Conservation (phyloP, 2,113 vertebrate genomes). For the Gambusia holbrooki region DNA sequence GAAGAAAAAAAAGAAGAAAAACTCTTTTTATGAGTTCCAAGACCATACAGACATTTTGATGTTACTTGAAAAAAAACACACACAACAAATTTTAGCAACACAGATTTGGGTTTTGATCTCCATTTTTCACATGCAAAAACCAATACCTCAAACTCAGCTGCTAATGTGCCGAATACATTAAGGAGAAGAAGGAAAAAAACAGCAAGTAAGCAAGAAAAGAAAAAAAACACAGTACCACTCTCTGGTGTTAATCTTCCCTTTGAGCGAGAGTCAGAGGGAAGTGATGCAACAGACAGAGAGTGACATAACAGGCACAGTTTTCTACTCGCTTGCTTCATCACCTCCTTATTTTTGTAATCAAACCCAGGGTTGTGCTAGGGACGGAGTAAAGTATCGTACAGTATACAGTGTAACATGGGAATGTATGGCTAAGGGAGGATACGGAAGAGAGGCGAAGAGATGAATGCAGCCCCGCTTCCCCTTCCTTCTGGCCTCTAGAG, state of each 20-base stretch:
- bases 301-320: slow-evolving; percentile 71
- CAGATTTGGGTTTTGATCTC: slow-evolving; percentile 93
- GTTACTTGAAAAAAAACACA: slow-evolving; percentile 69
- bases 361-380: slow-evolving; percentile 68
- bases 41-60: slow-evolving; percentile 69
- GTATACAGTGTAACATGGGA: slow-evolving; percentile 63
- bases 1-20: background rate
- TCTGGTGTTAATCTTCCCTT: slow-evolving; percentile 68
- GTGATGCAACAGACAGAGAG: slow-evolving; percentile 59
- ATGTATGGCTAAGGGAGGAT: slow-evolving; percentile 63
- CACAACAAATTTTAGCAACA: slow-evolving; percentile 79
- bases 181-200: slow-evolving; percentile 16
- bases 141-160: slow-evolving; percentile 97
- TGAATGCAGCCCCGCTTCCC: slow-evolving; percentile 39
- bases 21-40: slow-evolving; percentile 51
- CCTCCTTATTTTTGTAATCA: slow-evolving; percentile 77
- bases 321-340: slow-evolving; percentile 77
- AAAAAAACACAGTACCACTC: slow-evolving; percentile 35
- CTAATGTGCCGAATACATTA: slow-evolving; percentile 79
- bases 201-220: slow-evolving; percentile 47
- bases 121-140: slow-evolving; percentile 91
- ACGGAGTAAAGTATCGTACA: slow-evolving; percentile 58
- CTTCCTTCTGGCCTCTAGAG: slow-evolving; percentile 40
- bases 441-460: slow-evolving; percentile 38
- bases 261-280: slow-evolving; percentile 75